phyloP scores from a whole-genome alignment of 2,888 invertebrate species.

The Diachrysia chrysitis region DNA sequence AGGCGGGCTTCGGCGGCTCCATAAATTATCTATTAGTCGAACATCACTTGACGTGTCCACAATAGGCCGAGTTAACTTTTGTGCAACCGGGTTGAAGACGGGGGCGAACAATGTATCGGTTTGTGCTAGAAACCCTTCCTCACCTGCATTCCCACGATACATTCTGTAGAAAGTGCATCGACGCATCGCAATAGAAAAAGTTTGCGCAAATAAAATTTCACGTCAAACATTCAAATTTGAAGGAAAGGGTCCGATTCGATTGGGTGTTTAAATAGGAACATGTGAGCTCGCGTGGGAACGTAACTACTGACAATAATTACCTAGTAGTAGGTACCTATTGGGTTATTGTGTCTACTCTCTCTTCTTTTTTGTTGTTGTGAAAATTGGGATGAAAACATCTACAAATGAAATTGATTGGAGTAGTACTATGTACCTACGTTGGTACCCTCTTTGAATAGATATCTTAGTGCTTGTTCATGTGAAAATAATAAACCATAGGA shows the following conservation, averaged over 20 bases:
- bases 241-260: conserved; percentile 77
- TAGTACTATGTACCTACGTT: conserved; percentile 11
- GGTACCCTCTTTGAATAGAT: not conserved
- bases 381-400: conserved; percentile 21
- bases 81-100: conserved; percentile 81
- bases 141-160: conserved; percentile 88
- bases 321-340: conserved; percentile 39
- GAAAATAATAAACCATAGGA: not conserved
- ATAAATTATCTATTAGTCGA: conserved; percentile 88
- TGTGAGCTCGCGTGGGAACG: conserved; percentile 79
- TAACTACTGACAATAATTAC: conserved; percentile 63
- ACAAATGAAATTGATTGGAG: conserved; percentile 26
- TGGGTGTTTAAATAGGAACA: conserved; percentile 73
- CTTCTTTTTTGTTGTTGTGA: conserved; percentile 23
- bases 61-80: conserved; percentile 85
- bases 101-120: conserved; percentile 72
- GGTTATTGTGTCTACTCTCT: conserved; percentile 36
- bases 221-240: conserved; percentile 84
- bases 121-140: conserved; percentile 81
- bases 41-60: conserved; percentile 85
- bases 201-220: conserved; percentile 85
- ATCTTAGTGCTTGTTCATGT: not conserved
- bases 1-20: conserved; percentile 76
- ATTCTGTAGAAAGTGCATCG: conserved; percentile 81
- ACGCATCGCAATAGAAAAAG: conserved; percentile 72